A percentile compares a stretch with the other conserved stretches of the same genome.
Evolutionary conservation across 1,140 invertebrate genomes (phyloP).

Genomic region (Eupristina koningsbergeri): DNA sequence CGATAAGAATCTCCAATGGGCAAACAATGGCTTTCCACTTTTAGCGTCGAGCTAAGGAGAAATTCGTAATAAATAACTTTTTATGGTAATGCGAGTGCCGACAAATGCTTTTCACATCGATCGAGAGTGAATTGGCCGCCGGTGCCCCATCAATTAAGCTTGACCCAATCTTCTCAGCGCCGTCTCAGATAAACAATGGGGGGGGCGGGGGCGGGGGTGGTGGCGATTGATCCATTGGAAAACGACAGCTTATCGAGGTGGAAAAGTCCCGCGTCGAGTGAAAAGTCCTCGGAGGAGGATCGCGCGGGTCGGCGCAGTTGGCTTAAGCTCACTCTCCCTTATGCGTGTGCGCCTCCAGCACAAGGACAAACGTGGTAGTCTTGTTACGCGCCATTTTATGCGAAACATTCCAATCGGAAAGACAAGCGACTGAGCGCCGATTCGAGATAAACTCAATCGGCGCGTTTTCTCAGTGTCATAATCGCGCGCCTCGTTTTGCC

Average conservation of each 20-base stretch:
- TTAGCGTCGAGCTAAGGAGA: background rate
- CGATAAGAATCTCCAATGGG: constrained; percentile 1
- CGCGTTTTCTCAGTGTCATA: background rate
- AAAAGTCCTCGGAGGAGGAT: background rate
- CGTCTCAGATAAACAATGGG: background rate
- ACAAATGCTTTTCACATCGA: constrained; percentile 2
- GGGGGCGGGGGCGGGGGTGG: background rate
- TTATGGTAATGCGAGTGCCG: background rate
- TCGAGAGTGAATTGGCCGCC: no score
- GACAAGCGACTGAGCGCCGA: background rate
- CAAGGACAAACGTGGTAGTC: background rate
- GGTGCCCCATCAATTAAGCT: constrained; percentile 3
- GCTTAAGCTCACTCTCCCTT: background rate
- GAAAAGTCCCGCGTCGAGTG: background rate
- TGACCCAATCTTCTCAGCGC: no score
- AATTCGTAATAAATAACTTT: constrained; percentile 7
- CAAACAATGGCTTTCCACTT: constrained; percentile 5
- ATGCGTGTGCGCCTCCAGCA: background rate
- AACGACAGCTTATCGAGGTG: background rate
- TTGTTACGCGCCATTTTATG: background rate
- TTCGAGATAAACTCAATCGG: background rate
- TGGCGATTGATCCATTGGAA: constrained; percentile 1
- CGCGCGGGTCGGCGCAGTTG: background rate
- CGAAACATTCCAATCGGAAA: background rate
- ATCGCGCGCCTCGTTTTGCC: background rate